phyloP scores from a whole-genome alignment of 2,888 invertebrate genomes.

The Heteropelma amictum region DNA sequence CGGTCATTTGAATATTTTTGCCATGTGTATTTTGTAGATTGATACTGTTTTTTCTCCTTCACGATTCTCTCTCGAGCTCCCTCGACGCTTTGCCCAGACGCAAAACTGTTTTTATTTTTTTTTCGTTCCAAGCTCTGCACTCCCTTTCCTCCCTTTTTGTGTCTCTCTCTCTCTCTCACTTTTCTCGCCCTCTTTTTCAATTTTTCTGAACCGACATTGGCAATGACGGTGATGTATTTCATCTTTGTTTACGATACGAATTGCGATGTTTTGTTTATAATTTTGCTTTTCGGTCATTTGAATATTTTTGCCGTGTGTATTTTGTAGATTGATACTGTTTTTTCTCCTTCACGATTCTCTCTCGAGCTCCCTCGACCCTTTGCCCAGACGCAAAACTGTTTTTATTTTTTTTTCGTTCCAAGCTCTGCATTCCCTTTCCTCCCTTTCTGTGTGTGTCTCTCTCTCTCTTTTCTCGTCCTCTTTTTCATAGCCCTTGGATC shows the following conservation, averaged over 20 bases:
- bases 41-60: conserved; percentile 23
- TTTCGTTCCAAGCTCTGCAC: conserved; percentile 1
- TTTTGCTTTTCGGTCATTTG: not conserved
- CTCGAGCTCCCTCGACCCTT: conserved; percentile 12
- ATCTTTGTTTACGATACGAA: no score
- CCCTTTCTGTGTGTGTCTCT: conserved; percentile 1
- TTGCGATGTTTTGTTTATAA: not conserved
- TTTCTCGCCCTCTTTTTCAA: no score
- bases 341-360: conserved; percentile 36
- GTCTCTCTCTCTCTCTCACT: no score
- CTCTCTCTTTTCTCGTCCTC: conserved; percentile 22
- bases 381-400: conserved; percentile 28
- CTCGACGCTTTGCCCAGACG: conserved; percentile 22
- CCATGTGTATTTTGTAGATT: conserved; percentile 7
- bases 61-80: conserved; percentile 15
- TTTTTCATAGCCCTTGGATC: conserved; percentile 34
- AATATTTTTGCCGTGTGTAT: conserved; percentile 11
- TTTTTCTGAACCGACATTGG: conserved; percentile 45
- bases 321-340: not conserved
- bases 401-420: conserved; percentile 40
- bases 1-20: no score
- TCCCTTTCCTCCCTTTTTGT: no score
- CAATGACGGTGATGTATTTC: no score
- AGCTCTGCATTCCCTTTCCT: not conserved
- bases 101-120: conserved; percentile 41